These are phyloP conservation scores for Progne subis DNA, from an alignment of 2,113 vertebrate species.

Conservation along the genomic window DNA sequence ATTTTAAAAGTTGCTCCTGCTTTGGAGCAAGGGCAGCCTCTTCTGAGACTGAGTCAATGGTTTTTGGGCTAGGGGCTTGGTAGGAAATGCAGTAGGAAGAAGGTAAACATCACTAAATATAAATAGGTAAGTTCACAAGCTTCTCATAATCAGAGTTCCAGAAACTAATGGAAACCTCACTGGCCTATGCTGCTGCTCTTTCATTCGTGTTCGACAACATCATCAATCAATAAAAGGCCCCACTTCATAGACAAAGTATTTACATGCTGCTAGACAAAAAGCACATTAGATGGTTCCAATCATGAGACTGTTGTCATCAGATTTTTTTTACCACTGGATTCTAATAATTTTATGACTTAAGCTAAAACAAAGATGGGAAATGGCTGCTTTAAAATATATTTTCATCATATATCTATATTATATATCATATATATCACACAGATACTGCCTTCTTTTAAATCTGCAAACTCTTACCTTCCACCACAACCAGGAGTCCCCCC, in stretches of 20 bases:
- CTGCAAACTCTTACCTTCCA: neutral
- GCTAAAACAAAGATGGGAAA: neutral
- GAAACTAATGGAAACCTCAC: neutral
- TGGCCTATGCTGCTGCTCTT: neutral
- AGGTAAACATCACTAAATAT: neutral
- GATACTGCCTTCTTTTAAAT: neutral
- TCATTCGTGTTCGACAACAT: neutral
- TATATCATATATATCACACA: neutral
- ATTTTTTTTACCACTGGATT: neutral
- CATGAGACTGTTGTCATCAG: neutral
- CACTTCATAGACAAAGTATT: neutral
- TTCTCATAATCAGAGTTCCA: neutral
- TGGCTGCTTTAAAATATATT: neutral
- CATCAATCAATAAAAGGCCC: neutral
- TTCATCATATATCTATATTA: neutral
- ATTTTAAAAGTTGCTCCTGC: neutral
- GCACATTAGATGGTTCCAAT: neutral
- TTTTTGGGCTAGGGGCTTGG: neutral
- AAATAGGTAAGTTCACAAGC: neutral
- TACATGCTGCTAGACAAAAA: neutral
- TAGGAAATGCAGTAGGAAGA: neutral
- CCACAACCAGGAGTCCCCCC: neutral
- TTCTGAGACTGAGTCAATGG: neutral
- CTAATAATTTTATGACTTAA: neutral
- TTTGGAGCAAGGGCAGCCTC: neutral